Base-by-base conservation (phyloP, 1,140 invertebrate genomes). In the Drosophila varians region DNA sequence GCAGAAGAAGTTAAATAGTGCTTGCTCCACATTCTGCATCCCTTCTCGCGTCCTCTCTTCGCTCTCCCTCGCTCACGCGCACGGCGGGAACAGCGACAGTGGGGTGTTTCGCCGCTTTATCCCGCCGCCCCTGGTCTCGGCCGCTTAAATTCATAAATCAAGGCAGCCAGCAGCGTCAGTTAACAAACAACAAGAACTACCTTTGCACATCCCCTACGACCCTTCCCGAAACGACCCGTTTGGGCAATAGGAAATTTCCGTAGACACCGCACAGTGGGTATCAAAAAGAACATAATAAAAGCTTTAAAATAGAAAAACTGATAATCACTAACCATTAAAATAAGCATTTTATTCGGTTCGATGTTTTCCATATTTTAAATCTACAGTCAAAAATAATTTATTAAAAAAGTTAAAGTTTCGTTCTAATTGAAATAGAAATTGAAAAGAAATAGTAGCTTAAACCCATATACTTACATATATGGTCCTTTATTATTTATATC, bases 201-300 rank as follows among this genome's bases (percentile, higher is more conserved):
- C 28, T 48, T 48, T 34, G 38, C 25, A 25, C 45, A 31, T 42
- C 45, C 51, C 51, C 45, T 51, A 18, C 28, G 21, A 26, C 28
- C 1, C 36, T 38, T 38, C 38, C 12, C 34, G 34, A 36, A 3
- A 9, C n/a, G 42, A 42, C 36, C 21, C 38, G 28, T 58, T 76
- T 83, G 21, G 71, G 23, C 69, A 80, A 68, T 65, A 49, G 80
- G 79, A 86, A 84, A 76, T 84, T 86, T 84, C 79, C 79, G 73
- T 47, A 76, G 75, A 34, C 25, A 34, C 21, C 31, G 28, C 55
- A 58, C 75, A 54, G 69, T 73, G 68, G 69, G 45, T 26, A 34
- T 18, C 18, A n/a, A 9, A 23, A 6, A 12, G 6, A 54, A 4
- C 5, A 38, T 5, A 3, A 23, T 6, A n/a, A 0, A 23, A 7